Conservation (phyloP, 2,888 invertebrate species). For the Habrosyne pyritoides region DNA sequence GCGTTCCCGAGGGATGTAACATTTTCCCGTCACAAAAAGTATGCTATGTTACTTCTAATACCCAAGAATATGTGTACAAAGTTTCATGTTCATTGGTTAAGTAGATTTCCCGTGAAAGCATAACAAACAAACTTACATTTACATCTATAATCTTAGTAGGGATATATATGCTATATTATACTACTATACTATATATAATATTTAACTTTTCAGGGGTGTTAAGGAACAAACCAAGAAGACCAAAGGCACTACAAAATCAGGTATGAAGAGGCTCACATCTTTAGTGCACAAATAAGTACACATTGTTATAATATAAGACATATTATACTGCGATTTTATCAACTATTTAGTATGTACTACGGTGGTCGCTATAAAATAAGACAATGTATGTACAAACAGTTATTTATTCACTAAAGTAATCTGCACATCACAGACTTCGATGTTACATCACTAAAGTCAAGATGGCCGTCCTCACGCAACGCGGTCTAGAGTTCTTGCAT, state of each 20-base stretch:
- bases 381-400: conserved; percentile 1
- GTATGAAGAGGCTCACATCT: conserved; percentile 70
- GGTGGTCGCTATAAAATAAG: conserved; percentile 22
- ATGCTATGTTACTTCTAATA: too few species aligned
- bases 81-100: too few species aligned
- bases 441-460: conserved; percentile 5
- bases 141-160: too few species aligned
- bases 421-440: neutral
- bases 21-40: too few species aligned
- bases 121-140: too few species aligned
- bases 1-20: too few species aligned
- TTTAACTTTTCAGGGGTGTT: conserved; percentile 64
- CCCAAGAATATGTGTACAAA: too few species aligned
- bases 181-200: too few species aligned
- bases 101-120: too few species aligned
- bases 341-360: conserved; percentile 30
- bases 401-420: neutral
- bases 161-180: too few species aligned
- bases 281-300: conserved; percentile 73
- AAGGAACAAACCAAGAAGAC: conserved; percentile 79
- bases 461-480: neutral
- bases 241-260: conserved; percentile 71
- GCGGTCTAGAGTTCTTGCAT: neutral
- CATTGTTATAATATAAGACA: conserved; percentile 31
- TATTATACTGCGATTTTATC: conserved; percentile 26